These are phyloP conservation scores for Piezodorus guildinii DNA, from an alignment of 1,140 invertebrate species.

Conservation along the genomic window DNA sequence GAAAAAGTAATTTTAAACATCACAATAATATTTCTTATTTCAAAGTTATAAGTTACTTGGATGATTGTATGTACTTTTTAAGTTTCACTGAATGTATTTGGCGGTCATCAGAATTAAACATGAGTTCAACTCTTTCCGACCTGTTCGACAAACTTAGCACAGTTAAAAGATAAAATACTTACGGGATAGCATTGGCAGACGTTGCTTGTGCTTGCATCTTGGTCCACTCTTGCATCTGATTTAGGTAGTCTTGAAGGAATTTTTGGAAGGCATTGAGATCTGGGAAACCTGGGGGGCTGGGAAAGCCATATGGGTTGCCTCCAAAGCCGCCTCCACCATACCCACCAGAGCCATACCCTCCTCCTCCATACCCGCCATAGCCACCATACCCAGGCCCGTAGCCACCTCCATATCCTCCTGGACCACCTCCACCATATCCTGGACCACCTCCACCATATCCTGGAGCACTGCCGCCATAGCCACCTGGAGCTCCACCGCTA, in stretches of 20 bases:
- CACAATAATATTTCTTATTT: no score
- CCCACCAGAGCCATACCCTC: background rate
- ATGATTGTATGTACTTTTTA: no score
- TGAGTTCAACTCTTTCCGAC: no score
- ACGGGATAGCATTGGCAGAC: conserved; percentile 5
- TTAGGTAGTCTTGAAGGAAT: conserved; percentile 16
- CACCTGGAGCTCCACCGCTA: background rate
- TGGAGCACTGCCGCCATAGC: background rate
- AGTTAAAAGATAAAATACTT: conserved; percentile 1
- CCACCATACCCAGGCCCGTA: background rate
- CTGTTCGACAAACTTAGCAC: background rate
- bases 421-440: background rate
- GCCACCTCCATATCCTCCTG: background rate
- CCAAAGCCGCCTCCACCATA: background rate
- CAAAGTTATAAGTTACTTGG: no score
- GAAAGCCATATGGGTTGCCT: background rate
- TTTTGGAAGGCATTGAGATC: conserved; percentile 8
- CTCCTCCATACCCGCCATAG: background rate
- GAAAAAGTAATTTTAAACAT: no score
- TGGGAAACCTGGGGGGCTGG: background rate
- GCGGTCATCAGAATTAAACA: no score
- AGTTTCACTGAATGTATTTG: no score
- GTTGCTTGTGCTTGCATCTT: background rate
- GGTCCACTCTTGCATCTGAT: conserved; percentile 8
- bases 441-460: background rate